Evolutionary conservation across 2,888 invertebrate species (phyloP).

Genomic region (Phengaris alcon): DNA sequence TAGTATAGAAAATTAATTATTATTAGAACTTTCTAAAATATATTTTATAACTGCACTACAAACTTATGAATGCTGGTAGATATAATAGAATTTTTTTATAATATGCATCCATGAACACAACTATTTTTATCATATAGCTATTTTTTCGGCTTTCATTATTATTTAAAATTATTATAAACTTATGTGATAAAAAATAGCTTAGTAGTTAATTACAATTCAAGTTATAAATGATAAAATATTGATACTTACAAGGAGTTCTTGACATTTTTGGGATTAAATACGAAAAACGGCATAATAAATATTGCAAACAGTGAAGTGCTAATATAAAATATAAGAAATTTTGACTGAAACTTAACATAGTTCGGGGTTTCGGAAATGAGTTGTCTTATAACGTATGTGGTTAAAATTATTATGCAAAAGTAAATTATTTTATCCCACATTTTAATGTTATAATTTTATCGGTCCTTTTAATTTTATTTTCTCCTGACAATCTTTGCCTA

Average conservation of each 20-base stretch:
- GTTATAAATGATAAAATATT: slow-evolving; percentile 24
- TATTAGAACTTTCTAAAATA: neutral
- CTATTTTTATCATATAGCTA: no score
- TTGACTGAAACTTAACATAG: slow-evolving; percentile 73
- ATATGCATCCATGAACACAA: no score
- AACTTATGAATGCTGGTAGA: no score
- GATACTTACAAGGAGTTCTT: slow-evolving; percentile 77
- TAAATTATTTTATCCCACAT: slow-evolving; percentile 73
- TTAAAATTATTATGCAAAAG: slow-evolving; percentile 55
- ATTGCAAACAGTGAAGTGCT: slow-evolving; percentile 65
- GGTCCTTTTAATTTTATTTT: slow-evolving; percentile 10
- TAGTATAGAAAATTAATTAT: neutral
- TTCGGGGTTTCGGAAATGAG: slow-evolving; percentile 74
- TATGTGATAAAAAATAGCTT: neutral
- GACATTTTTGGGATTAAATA: slow-evolving; percentile 74
- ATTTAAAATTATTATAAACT: neutral
- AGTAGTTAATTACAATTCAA: neutral
- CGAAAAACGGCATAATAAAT: slow-evolving; percentile 69
- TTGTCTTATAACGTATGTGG: slow-evolving; percentile 70
- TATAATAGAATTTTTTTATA: no score
- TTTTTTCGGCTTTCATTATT: no score
- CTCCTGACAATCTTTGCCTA: neutral
- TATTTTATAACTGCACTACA: neutral
- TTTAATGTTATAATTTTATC: slow-evolving; percentile 33
- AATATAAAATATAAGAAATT: slow-evolving; percentile 72